Conservation (phyloP, 1,140 invertebrate genomes). For the Chironomus tepperi region DNA sequence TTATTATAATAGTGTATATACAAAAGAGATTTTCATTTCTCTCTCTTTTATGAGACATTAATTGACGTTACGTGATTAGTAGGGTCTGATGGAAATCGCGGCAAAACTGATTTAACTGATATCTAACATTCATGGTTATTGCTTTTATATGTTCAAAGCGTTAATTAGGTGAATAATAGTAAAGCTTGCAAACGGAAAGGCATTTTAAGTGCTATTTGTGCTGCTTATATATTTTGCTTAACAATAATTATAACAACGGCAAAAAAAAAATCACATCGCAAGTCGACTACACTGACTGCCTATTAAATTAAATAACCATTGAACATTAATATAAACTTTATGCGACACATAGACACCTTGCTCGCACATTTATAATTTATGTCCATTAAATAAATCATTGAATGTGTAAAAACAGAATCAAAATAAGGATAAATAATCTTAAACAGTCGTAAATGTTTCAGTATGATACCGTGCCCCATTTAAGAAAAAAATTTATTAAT, state of each 20-base stretch:
- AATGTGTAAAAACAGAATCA: constrained; percentile 5
- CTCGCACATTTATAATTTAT: not conserved
- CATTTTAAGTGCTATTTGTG: no score
- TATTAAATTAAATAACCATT: constrained; percentile 14
- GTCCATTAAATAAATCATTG: constrained; percentile 10
- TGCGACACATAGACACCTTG: constrained; percentile 14
- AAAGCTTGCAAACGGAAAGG: not conserved
- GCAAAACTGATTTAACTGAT: not conserved
- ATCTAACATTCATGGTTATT: not conserved
- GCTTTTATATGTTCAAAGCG: not conserved
- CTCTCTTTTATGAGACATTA: not conserved
- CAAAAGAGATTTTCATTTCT: not conserved
- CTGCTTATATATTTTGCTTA: no score
- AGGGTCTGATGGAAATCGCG: constrained; percentile 1
- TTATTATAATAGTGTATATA: not conserved
- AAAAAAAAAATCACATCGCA: not conserved
- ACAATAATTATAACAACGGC: no score
- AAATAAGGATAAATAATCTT: not conserved
- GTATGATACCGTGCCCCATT: not conserved
- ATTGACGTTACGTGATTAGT: constrained; percentile 12
- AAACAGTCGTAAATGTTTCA: not conserved
- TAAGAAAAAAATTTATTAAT: constrained; percentile 23
- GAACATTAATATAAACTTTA: not conserved
- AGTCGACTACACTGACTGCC: not conserved
- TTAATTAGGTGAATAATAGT: constrained; percentile 8